These are phyloP conservation scores for Emydoidea blandingii DNA, from an alignment of 2,797 vertebrate species.

Conservation along the genomic window DNA sequence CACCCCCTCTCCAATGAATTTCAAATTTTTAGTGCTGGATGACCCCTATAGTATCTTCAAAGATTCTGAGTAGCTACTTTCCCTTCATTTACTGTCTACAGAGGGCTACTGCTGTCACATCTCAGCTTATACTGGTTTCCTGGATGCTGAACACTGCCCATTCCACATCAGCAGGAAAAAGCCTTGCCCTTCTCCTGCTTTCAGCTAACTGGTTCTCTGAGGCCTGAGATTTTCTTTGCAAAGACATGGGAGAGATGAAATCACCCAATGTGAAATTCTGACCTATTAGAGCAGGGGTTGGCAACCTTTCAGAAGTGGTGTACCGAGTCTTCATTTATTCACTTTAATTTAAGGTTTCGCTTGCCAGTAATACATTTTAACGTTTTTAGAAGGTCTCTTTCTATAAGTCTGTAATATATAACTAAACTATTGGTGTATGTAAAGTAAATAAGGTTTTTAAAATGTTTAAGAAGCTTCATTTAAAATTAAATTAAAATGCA, in stretches of 20 bases:
- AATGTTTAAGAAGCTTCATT: too few species aligned
- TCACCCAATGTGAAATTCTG: conserved; percentile 30
- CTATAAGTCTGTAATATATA: too few species aligned
- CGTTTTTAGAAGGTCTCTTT: too few species aligned
- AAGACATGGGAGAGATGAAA: conserved; percentile 17
- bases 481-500: too few species aligned
- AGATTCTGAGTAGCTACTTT: fast-evolving
- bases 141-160: background rate
- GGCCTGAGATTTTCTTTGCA: conserved; percentile 45
- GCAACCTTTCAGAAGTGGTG: too few species aligned
- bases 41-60: fast-evolving
- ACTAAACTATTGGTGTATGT: too few species aligned
- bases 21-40: background rate
- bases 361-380: too few species aligned
- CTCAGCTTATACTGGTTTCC: background rate
- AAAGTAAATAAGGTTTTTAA: too few species aligned
- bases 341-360: too few species aligned
- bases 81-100: fast-evolving
- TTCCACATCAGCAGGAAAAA: fast-evolving
- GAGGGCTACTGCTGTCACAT: background rate
- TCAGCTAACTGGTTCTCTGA: conserved; percentile 43
- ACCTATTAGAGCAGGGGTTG: conserved; percentile 13
- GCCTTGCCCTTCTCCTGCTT: background rate
- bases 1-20: background rate
- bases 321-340: too few species aligned